Evolutionary conservation across 1,140 invertebrate species (phyloP).

Genomic region (Ostrea edulis): DNA sequence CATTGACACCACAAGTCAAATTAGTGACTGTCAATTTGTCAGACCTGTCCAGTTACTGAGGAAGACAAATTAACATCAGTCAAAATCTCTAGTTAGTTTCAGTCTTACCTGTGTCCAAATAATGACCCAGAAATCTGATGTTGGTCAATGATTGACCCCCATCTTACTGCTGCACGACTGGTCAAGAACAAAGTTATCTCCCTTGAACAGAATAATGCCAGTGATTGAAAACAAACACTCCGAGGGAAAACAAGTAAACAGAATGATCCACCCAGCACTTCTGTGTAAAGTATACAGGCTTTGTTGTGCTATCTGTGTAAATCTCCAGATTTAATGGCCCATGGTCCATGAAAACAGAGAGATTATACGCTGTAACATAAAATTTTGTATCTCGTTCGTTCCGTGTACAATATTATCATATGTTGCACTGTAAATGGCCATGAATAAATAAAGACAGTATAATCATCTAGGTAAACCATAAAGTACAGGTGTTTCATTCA

Average conservation of each 20-base stretch:
- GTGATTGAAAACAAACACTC: not conserved
- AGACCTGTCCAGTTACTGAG: not conserved
- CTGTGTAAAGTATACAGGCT: not conserved
- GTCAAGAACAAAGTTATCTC: conserved; percentile 32
- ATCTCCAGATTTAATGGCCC: not conserved
- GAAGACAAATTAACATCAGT: not conserved
- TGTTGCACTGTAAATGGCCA: not conserved
- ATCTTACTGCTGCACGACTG: not conserved
- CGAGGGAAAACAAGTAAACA: not conserved
- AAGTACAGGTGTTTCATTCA: conserved; percentile 32
- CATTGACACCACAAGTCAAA: not conserved
- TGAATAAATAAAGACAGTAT: conserved; percentile 1
- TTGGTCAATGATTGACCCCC: not conserved
- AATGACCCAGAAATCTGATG: not conserved
- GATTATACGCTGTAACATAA: not conserved
- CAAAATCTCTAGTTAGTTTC: not conserved
- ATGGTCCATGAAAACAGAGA: not conserved
- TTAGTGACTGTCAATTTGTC: not conserved
- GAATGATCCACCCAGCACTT: not conserved
- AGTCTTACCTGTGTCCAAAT: not conserved
- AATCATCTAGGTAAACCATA: not conserved
- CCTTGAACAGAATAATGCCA: not conserved
- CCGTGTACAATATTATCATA: not conserved
- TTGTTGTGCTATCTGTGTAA: not conserved
- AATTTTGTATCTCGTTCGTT: not conserved